Evolutionary conservation across 2,113 vertebrate species (phyloP), one percentile per base, ranked within the genome.

Genomic region (Chloroceryle aenea): DNA sequence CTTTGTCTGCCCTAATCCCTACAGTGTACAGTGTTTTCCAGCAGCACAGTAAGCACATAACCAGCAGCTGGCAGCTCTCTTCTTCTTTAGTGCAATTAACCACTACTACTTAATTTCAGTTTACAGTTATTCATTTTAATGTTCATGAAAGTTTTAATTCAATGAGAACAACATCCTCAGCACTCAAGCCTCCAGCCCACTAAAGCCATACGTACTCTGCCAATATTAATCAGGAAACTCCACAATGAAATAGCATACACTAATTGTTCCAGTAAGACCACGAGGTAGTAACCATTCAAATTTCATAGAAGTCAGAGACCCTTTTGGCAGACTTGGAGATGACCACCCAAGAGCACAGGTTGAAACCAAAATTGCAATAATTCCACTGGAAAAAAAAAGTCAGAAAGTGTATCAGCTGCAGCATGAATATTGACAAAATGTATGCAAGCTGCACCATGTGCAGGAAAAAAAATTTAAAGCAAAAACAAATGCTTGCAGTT

Each of bases 391-490:
- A 64, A 3, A 42, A 9, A 63, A 50, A 48, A 77, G 20, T 52
- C 74, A 87, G 36, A 87, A 68, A 2, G 10, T 36, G 4, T 32
- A 58, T 62, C 11, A 30, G 13, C 7, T 61, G 8, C 8, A 40
- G 52, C 7, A 42, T 8, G 2, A 82, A 20, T 64, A 72, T 13
- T 48, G 66, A 14, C 4, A 23, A 66, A 66, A 25, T 22, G 5
- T 26, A 17, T 2, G 0, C 14, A 27, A 17, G 15, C 5, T 43
- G 21, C 76, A 36, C 3, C 5, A 2, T 6, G 14, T 21, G 20
- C 53, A 29, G 10, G 20, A 26, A 8, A 45, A 43, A 55, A 36
- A 3, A 4, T 4, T 30, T 43, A 17, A 17, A 6, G 1, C 0
- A 16, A 4, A 9, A 64, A 34, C 20, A 38, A 40, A 26, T 27